Conservation (phyloP, 1,140 invertebrate species). For the Triops longicaudatus region DNA sequence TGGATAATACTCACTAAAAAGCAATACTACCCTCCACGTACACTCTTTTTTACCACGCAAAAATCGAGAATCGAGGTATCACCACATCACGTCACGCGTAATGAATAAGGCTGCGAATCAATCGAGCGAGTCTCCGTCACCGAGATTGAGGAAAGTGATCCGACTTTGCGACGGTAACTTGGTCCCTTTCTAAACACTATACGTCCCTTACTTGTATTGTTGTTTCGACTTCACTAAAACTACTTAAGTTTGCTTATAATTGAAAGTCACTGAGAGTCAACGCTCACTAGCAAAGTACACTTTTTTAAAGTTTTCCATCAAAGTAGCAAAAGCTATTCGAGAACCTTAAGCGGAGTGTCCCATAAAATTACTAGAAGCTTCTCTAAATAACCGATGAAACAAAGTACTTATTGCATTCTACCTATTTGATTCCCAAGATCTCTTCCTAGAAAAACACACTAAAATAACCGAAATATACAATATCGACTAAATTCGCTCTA, state of each 20-base stretch:
- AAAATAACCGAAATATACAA: no score
- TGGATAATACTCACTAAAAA: not conserved
- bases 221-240: no score
- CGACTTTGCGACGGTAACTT: conserved; percentile 1
- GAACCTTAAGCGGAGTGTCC: no score
- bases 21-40: not conserved
- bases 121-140: not conserved
- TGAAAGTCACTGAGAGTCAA: no score
- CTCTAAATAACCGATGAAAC: no score
- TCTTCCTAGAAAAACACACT: no score
- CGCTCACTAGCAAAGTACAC: no score
- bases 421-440: no score
- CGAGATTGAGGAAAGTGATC: not conserved
- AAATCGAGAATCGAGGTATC: not conserved
- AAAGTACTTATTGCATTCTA: no score
- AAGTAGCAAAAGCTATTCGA: not conserved
- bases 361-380: no score
- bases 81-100: not conserved
- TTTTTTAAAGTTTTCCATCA: not conserved
- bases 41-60: conserved; percentile 6
- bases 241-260: no score
- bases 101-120: not conserved
- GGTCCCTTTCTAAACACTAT: not conserved
- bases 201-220: not conserved
- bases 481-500: no score